Evolutionary conservation across 23 tunicate species (phyloP), one percentile per base, ranked within the genome.

Genomic region (Ascidia mentula): DNA sequence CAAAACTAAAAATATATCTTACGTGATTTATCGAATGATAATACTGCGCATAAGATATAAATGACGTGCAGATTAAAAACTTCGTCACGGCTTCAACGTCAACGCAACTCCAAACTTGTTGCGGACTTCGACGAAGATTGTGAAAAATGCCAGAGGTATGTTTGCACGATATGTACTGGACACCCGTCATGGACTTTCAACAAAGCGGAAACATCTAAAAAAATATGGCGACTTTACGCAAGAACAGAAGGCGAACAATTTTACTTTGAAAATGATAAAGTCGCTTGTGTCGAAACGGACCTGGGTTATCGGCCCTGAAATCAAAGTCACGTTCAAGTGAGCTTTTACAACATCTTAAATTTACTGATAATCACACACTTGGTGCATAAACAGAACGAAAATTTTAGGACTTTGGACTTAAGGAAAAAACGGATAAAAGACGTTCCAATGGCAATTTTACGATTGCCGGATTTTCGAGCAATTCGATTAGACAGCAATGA

Each of bases 241-340:
- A 26, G 24, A 53, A 28, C 24, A 3, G 13, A 3, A 53, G 15
- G 15, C 15, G 15, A 42, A 42, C 65, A 74, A 37, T 26, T 74
- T 74, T 72, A 82, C 35, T 32, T 15, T 59, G 60, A 82, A 82
- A 45, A 31, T 45, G 45, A 18, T 82, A 45, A 77, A 34, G 30
- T 82, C 86, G 18, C 73, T 82, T 7, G 35, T 82, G 2, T 73
- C 86, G 36, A 39, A 34, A 45, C 26, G 86, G 37, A 73, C 79
- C 13, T 82, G 86, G 86, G 79, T 82, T 30, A 74, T 82, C 2
- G 69, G 79, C 4, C 86, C 86, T 22, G 86, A 82, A 36, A 37
- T 31, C 40, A 74, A 74, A 13, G 22, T 74, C 78, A 74, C 78
- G 18, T 74, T 35, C 24, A 37, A 36, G 78, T 74, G 22, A 53